Percentiles rank a stretch among this genome's conserved stretches.
Evolutionary conservation across 1,140 invertebrate species (phyloP).

Genomic region (Lamellibrachia luymesi): DNA sequence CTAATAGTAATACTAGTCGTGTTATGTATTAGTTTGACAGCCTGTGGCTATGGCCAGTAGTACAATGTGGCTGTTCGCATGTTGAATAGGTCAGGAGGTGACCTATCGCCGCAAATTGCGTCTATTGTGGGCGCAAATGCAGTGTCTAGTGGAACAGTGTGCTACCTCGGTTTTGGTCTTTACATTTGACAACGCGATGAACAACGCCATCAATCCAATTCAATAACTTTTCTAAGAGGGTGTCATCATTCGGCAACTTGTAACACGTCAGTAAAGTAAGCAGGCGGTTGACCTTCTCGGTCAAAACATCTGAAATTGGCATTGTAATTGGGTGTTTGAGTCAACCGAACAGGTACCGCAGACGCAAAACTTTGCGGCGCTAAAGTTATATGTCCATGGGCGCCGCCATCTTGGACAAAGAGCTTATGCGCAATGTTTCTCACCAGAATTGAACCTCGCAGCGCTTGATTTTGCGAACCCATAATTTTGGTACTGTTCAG

Average conservation of each 20-base stretch:
- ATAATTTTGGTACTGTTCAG: not conserved
- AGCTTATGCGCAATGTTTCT: not conserved
- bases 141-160: not conserved
- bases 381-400: not conserved
- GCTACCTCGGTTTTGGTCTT: not conserved
- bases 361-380: not conserved
- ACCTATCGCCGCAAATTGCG: not conserved
- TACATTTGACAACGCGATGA: not conserved
- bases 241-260: slow-evolving; percentile 4
- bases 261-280: not conserved
- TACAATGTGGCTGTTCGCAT: not conserved
- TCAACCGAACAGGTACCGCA: not conserved
- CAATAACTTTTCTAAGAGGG: not conserved
- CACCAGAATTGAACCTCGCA: not conserved
- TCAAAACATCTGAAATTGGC: not conserved
- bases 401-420: not conserved
- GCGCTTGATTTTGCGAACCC: too few relatives aligned
- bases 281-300: not conserved
- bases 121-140: not conserved
- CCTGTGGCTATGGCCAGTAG: too few relatives aligned
- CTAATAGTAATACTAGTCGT: too few relatives aligned
- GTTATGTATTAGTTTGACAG: too few relatives aligned
- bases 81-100: not conserved
- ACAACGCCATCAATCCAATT: not conserved
- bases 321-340: not conserved